These are phyloP conservation scores for Meles meles DNA, from an alignment of 2,113 vertebrate genomes.

Conservation along the genomic window DNA sequence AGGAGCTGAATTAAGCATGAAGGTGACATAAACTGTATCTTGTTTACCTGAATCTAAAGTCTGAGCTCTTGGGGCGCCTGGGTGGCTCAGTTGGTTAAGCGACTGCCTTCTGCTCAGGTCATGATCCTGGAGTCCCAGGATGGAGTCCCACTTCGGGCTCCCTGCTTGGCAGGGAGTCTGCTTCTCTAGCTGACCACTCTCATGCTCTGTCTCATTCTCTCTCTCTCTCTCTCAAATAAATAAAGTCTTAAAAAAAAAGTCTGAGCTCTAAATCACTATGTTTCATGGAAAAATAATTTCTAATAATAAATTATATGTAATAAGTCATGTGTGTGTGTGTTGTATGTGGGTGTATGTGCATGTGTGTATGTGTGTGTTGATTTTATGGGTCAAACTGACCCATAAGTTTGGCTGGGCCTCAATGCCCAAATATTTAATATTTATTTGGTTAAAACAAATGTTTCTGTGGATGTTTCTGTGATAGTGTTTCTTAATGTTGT, in stretches of 20 bases:
- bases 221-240: no score
- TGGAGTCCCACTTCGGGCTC: no score
- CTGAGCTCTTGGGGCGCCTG: no score
- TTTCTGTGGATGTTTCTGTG: not conserved
- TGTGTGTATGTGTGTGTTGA: not conserved
- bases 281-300: not conserved
- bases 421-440: not conserved
- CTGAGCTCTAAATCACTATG: not conserved
- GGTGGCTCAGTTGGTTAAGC: no score
- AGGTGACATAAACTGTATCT: not conserved
- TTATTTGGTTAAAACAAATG: not conserved
- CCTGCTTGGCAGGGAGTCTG: no score
- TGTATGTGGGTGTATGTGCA: not conserved
- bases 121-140: no score
- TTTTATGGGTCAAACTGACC: not conserved
- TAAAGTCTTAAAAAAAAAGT: no score
- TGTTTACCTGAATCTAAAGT: not conserved
- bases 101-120: no score
- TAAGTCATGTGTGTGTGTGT: not conserved
- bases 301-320: not conserved
- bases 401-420: not conserved
- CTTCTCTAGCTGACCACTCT: no score
- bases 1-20: not conserved
- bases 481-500: not conserved
- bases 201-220: no score